Evolutionary conservation across 1,140 invertebrate species (phyloP).

Genomic region (Aleiodes sp.): DNA sequence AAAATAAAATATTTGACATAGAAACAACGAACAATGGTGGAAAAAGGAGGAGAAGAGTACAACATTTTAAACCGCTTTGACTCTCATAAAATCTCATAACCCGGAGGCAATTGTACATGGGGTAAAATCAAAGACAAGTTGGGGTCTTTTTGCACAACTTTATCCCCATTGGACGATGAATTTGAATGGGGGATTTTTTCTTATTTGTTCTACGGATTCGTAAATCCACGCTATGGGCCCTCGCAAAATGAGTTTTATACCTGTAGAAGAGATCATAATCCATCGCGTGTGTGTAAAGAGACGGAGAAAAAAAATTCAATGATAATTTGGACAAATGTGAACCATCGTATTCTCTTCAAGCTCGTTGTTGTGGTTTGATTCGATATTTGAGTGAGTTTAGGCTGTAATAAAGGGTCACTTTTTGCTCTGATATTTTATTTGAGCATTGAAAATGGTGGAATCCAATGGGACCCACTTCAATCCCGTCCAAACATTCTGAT

Average conservation of each 20-base stretch:
- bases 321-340: too few species aligned
- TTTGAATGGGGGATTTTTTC: conserved; percentile 51
- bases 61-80: conserved; percentile 60
- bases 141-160: conserved; percentile 28
- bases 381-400: too few species aligned
- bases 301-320: neutral
- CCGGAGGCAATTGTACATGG: conserved; percentile 46
- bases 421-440: neutral
- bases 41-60: conserved; percentile 1
- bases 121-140: conserved; percentile 30
- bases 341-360: too few species aligned
- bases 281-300: conserved; percentile 4
- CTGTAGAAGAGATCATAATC: conserved; percentile 18
- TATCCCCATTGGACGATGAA: conserved; percentile 33
- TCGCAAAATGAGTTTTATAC: conserved; percentile 16
- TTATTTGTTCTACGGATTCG: conserved; percentile 60
- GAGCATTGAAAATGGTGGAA: conserved; percentile 3
- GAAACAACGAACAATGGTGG: conserved; percentile 26
- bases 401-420: too few species aligned
- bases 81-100: conserved; percentile 66
- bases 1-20: neutral
- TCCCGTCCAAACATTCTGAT: conserved; percentile 57
- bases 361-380: too few species aligned
- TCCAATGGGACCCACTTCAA: conserved; percentile 18
- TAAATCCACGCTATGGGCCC: conserved; percentile 39